Evolutionary conservation across 2,888 invertebrate genomes (phyloP).

Genomic region (Lymantria monacha): DNA sequence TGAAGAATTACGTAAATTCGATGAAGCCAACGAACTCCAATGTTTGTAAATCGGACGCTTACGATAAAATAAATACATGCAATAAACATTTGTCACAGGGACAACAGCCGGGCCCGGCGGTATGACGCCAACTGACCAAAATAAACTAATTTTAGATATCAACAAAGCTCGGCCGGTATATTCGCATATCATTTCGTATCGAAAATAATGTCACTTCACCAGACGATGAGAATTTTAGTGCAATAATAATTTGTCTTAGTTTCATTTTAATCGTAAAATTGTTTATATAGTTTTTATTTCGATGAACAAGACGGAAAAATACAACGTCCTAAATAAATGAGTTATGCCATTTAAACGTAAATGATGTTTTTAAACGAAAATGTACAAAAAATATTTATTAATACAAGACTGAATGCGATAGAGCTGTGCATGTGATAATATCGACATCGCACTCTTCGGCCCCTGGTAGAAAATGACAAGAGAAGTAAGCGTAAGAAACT

Average conservation of each 20-base stretch:
- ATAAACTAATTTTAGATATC: constrained; percentile 44
- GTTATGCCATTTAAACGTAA: too few species aligned
- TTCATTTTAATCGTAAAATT: constrained; percentile 1
- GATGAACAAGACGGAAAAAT: too few species aligned
- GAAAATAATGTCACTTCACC: constrained; percentile 38
- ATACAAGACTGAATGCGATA: not conserved
- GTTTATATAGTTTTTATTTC: not conserved
- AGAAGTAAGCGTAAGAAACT: too few species aligned
- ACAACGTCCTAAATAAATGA: too few species aligned
- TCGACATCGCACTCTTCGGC: too few species aligned
- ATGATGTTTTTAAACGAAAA: too few species aligned
- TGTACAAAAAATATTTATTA: not conserved
- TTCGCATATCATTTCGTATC: constrained; percentile 36
- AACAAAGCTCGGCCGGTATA: constrained; percentile 44
- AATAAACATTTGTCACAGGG: constrained; percentile 54
- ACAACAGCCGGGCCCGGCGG: constrained; percentile 36
- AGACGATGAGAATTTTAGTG: constrained; percentile 28
- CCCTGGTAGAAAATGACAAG: not conserved
- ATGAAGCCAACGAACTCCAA: constrained; percentile 56
- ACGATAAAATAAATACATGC: constrained; percentile 48
- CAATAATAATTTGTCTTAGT: constrained; percentile 25
- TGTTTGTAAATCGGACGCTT: constrained; percentile 44
- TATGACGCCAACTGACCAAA: constrained; percentile 49
- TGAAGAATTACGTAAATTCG: constrained; percentile 45
- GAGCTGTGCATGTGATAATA: too few species aligned